phyloP scores from a whole-genome alignment of 1,140 invertebrate species.

The Galendromus occidentalis region DNA sequence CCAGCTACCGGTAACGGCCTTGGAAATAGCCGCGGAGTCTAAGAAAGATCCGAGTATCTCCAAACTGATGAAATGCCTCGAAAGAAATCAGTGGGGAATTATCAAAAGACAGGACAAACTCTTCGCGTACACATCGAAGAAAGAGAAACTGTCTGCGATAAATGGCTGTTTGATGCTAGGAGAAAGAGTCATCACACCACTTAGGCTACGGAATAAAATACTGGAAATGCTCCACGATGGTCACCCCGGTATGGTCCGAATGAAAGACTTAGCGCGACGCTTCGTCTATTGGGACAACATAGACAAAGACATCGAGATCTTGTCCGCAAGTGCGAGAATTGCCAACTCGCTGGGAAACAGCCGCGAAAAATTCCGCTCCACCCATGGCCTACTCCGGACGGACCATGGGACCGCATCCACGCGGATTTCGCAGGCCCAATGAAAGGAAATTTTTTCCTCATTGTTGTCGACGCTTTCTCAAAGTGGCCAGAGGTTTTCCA shows the following conservation, averaged over 20 bases:
- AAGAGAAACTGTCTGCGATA: background rate
- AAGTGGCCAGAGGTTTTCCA: conserved; percentile 29
- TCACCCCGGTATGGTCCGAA: conserved; percentile 29
- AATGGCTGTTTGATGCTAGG: conserved; percentile 22
- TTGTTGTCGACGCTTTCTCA: conserved; percentile 28
- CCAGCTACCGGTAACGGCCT: background rate
- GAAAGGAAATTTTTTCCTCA: conserved; percentile 25
- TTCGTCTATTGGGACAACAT: conserved; percentile 31
- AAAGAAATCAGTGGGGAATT: background rate
- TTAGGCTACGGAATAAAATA: conserved; percentile 19
- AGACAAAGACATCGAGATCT: conserved; percentile 26
- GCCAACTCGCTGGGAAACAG: conserved; percentile 20
- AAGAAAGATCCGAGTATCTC: background rate
- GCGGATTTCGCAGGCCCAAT: conserved; percentile 32
- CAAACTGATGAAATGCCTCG: background rate
- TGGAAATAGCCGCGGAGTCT: background rate
- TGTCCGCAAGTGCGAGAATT: conserved; percentile 20
- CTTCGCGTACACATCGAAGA: background rate
- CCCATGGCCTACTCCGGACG: conserved; percentile 24
- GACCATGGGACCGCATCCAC: conserved; percentile 30
- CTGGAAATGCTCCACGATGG: conserved; percentile 26
- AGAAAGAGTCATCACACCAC: conserved; percentile 23
- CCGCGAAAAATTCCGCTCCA: conserved; percentile 18
- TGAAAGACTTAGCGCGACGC: conserved; percentile 27
- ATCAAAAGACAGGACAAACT: background rate